Base-by-base conservation (phyloP, 2,888 invertebrate species). In the Heliconius cydno region DNA sequence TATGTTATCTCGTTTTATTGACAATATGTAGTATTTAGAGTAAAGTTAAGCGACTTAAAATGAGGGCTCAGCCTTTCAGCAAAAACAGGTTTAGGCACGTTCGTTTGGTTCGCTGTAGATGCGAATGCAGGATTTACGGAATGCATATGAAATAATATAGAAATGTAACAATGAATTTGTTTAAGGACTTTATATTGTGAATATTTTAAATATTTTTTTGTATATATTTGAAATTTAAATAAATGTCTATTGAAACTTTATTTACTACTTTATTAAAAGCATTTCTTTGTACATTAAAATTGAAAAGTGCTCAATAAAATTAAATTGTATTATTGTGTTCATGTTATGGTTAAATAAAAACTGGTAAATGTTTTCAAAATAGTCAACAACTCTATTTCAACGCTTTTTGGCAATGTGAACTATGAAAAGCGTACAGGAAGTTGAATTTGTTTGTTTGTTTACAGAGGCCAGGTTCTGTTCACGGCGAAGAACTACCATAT, bases 401-500 rank as follows among this genome's bases (percentile, higher is more conserved):
- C n/a, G 9, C 25, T 15, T 60, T 9, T 73, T 60, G 73, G 30
- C 22, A n/a, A 57, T 15, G 0, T 60, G 19, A 13, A 34, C 3
- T 73, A 34, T 9, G 34, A 15, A 57, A 15, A 60, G 57, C n/a
- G 22, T n/a, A 34, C 22, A n/a, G 60, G n/a, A 60, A 60, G 34
- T 73, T 78, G 13, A 67, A 22, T 25, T 5, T 66, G 9, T 46
- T 79, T 80, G 38, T 84, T 38, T 81, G 41, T 88, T 90, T 91
- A 22, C 92, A 98, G 97, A 95, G 97, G 83, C 95, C 96, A 81
- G 98, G 98, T 34, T 98, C 98, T 76, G 98, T 98, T 76, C 96
- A 97, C 85, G 98, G 98, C 74, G 98, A 98, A 90, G 98, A 98
- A 91, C 94, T 98, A 86, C 97, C 98, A 77, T 98, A 97, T 93